Evolutionary conservation across 2,888 invertebrate species (phyloP).

Genomic region (Aleiodes leptofemur): DNA sequence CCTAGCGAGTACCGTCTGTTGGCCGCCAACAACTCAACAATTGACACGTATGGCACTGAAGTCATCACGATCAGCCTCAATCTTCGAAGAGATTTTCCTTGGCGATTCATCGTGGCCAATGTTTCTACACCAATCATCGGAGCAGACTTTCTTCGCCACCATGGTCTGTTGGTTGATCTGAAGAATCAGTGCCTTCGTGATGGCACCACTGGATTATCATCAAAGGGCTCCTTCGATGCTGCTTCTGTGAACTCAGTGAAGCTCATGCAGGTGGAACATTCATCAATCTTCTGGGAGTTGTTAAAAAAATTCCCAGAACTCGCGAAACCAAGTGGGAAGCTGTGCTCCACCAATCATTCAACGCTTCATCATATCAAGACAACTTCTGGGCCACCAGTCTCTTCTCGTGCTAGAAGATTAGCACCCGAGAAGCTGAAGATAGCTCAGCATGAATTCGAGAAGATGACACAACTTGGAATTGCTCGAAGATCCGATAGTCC

Average conservation of each 20-base stretch:
- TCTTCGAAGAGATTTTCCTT: not conserved
- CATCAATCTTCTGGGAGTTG: no score
- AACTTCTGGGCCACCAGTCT: not conserved
- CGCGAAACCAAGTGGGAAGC: not conserved
- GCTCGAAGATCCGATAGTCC: not conserved
- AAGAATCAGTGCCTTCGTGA: not conserved
- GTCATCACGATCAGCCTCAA: not conserved
- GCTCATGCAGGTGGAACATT: no score
- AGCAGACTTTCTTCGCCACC: not conserved
- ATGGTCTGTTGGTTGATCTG: not conserved
- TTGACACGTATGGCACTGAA: not conserved
- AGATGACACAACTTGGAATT: not conserved
- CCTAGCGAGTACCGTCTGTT: not conserved
- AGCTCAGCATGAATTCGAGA: not conserved
- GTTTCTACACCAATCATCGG: not conserved
- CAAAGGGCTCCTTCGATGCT: not conserved
- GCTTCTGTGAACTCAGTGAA: no score
- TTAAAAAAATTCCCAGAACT: not conserved
- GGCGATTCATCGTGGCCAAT: not conserved
- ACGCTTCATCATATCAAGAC: slow-evolving; percentile 7
- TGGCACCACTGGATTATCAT: not conserved
- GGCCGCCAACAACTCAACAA: not conserved
- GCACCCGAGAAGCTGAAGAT: not conserved
- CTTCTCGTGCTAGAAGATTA: not conserved
- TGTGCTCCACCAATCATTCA: not conserved